Base-by-base conservation (phyloP, 2,797 vertebrate genomes). In the Dendrocincla tyrannina region DNA sequence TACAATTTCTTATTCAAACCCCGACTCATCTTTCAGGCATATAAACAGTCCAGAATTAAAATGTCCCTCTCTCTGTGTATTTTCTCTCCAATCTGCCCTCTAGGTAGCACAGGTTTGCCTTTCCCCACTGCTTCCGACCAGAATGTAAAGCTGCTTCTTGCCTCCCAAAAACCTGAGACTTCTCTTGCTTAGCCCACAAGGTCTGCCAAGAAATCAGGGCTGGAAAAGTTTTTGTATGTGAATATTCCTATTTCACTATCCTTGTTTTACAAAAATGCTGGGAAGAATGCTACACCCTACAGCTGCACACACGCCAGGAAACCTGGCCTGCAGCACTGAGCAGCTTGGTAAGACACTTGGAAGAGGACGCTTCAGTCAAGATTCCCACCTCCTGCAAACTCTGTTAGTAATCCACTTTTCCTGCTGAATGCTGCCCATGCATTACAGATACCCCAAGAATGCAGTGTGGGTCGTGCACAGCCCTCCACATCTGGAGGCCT, bases 401-500 rank as follows among this genome's bases (percentile, higher is more conserved):
- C 78, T 44, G 19, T 33, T 69, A 76, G 69, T 55, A 78, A 85
- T 37, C n/a, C 68, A 44, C 30, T 81, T 66, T 55, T 75, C 58
- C 69, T 86, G 9, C 8, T 17, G 83, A 85, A 64, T 14, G n/a
- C 32, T 85, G 55, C 23, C 50, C 52, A 60, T n/a, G 42, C 14
- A 25, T 53, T n/a, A 72, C 24, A 46, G 62, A 77, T 62, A 81
- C 35, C 46, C 50, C 27, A 70, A 41, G 66, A 73, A 88, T 37
- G 46, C 25, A 59, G 50, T 1, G 1, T 66, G 77, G 68, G 58
- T 46, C 2, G 0, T 11, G 27, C 25, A 56, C 44, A 80, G 68
- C 60, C 27, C 63, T 74, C 30, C 89, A 88, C 89, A 92, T 89
- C 87, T 85, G 93, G 37, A 89, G 42, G 62, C 39, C 83, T 79